Conservation (phyloP, 2,888 invertebrate species). For the Philereme transversata region DNA sequence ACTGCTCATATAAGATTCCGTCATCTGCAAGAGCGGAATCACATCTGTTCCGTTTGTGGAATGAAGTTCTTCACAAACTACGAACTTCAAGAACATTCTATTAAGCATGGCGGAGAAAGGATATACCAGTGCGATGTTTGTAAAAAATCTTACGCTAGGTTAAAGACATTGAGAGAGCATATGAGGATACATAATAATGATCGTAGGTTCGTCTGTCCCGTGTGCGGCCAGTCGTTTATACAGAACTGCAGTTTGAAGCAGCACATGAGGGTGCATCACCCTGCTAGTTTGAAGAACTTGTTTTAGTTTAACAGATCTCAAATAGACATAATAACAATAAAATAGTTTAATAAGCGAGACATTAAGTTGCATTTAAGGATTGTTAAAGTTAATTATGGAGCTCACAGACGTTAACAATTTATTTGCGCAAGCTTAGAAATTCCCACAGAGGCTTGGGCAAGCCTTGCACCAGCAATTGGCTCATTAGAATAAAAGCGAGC, state of each 20-base stretch:
- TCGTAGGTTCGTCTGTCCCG: slow-evolving; percentile 67
- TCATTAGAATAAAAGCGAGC: too few relatives aligned
- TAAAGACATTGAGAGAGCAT: slow-evolving; percentile 75
- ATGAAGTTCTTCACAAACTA: slow-evolving; percentile 83
- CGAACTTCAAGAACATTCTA: slow-evolving; percentile 81
- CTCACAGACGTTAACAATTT: too few relatives aligned
- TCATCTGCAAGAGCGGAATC: slow-evolving; percentile 76
- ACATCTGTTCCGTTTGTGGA: slow-evolving; percentile 76
- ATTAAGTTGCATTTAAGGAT: too few relatives aligned
- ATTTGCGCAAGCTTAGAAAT: too few relatives aligned
- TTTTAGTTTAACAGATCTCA: slow-evolving; percentile 39
- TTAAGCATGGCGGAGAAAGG: slow-evolving; percentile 80
- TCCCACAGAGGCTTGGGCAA: too few relatives aligned
- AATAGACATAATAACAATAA: too few relatives aligned
- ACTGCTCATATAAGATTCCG: slow-evolving; percentile 72
- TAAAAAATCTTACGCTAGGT: slow-evolving; percentile 74
- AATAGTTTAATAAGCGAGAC: too few relatives aligned
- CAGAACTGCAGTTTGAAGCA: slow-evolving; percentile 77
- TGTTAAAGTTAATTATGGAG: too few relatives aligned
- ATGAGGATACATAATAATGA: slow-evolving; percentile 78
- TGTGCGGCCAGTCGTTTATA: slow-evolving; percentile 73
- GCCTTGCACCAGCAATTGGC: too few relatives aligned
- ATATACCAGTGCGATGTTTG: slow-evolving; percentile 83
- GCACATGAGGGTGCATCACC: slow-evolving; percentile 75
- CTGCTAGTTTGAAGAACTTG: slow-evolving; percentile 60